Conservation (phyloP, 2,888 invertebrate genomes). For the Lysandra bellargus region DNA sequence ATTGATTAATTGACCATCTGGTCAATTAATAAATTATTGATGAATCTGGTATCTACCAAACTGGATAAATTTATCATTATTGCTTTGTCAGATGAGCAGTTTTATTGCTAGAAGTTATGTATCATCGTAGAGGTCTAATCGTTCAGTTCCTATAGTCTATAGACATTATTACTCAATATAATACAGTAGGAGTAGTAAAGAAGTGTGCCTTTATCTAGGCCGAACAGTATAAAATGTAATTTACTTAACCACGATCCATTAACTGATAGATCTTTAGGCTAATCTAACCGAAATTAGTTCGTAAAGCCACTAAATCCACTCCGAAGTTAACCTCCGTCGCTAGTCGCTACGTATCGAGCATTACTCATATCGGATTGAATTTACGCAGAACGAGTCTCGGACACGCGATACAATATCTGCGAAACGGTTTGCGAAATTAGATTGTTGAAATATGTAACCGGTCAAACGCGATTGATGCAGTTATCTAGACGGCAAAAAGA, state of each 20-base stretch:
- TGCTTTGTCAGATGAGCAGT: background rate
- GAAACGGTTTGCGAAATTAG: constrained; percentile 22
- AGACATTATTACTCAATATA: too few relatives aligned
- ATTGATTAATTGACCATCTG: background rate
- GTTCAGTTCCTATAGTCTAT: background rate
- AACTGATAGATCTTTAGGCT: constrained; percentile 7
- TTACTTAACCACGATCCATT: background rate
- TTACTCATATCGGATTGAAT: constrained; percentile 24
- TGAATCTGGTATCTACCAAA: too few relatives aligned
- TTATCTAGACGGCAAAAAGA: background rate
- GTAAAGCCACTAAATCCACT: background rate
- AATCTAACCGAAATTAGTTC: constrained; percentile 25
- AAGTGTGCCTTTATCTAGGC: background rate
- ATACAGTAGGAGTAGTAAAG: too few relatives aligned
- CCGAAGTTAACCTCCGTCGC: constrained; percentile 15
- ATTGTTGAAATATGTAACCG: constrained; percentile 10
- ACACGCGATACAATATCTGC: constrained; percentile 23
- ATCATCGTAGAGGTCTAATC: background rate
- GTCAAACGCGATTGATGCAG: background rate
- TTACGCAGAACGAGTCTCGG: constrained; percentile 4
- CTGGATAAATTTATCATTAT: background rate
- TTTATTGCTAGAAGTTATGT: background rate
- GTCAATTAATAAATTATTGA: too few relatives aligned
- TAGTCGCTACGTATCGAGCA: constrained; percentile 12
- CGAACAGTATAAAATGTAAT: background rate